A percentile compares a stretch with the other conserved stretches of the same genome.
phyloP scores from a whole-genome alignment of 2,113 vertebrate genomes.

The Neotragus pygmaeus region DNA sequence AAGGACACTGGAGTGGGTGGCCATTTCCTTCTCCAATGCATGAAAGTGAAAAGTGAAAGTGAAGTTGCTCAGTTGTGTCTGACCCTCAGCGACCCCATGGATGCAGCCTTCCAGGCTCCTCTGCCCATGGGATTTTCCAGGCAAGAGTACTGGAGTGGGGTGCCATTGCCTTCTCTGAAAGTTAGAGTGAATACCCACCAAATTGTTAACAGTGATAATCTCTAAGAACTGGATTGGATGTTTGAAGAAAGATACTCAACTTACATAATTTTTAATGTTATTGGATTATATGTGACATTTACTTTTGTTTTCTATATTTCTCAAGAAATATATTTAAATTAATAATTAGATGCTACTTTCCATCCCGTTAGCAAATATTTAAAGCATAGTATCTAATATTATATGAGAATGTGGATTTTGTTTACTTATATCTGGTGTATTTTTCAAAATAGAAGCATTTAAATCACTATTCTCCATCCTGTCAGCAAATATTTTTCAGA shows the following conservation, averaged over 20 bases:
- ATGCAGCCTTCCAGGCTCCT: too few species aligned
- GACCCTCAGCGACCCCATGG: too few species aligned
- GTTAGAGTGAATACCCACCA: not conserved
- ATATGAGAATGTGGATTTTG: not conserved
- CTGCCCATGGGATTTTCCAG: too few species aligned
- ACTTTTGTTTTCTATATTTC: not conserved
- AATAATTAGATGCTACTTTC: not conserved
- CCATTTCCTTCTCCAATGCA: too few species aligned
- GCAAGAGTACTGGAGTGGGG: too few species aligned
- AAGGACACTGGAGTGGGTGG: too few species aligned
- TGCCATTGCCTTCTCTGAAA: not conserved
- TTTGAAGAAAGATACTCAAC: not conserved
- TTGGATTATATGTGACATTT: not conserved
- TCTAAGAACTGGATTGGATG: not conserved
- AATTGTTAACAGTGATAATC: not conserved
- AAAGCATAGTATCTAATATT: not conserved
- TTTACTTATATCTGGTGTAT: not conserved
- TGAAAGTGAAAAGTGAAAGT: too few species aligned
- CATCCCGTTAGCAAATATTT: conserved; percentile 4
- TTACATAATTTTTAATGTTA: not conserved
- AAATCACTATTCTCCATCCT: not conserved
- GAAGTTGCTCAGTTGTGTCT: too few species aligned
- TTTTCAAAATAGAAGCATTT: conserved; percentile 27
- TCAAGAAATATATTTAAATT: not conserved
- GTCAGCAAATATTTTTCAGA: not conserved